phyloP scores from a whole-genome alignment of 1,140 invertebrate species.

The Linepithema humile region DNA sequence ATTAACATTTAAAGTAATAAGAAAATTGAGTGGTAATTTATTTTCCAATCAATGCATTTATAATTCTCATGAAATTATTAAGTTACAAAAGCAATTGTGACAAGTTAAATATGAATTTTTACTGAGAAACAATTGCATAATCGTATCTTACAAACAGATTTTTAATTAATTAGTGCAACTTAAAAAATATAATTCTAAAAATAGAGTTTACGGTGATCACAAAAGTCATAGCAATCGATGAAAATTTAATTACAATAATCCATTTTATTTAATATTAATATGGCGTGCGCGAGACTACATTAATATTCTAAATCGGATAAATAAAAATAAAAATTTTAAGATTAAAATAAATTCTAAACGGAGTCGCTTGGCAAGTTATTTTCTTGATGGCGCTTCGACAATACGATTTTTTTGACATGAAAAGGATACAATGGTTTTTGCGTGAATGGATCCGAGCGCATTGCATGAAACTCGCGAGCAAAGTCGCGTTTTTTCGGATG shows the following conservation, averaged over 20 bases:
- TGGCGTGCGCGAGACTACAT: neutral
- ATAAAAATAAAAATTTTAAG: neutral
- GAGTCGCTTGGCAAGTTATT: neutral
- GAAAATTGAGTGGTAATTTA: neutral
- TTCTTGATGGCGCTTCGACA: neutral
- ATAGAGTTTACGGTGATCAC: neutral
- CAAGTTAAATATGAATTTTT: no score
- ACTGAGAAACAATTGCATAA: no score
- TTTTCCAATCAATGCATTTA: neutral
- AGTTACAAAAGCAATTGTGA: no score
- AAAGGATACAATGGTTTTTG: conserved; percentile 71
- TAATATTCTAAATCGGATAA: neutral
- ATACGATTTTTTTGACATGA: conserved; percentile 11
- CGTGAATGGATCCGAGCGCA: conserved; percentile 73
- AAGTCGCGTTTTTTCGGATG: conserved; percentile 52
- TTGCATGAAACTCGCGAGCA: conserved; percentile 68
- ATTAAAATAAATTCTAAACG: neutral
- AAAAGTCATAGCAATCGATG: neutral
- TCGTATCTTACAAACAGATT: neutral
- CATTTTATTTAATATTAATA: no score
- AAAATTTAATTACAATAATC: no score
- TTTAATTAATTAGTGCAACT: neutral
- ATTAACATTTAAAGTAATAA: no score
- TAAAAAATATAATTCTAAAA: neutral
- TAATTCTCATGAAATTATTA: neutral